Conservation (phyloP, 2,113 vertebrate species). For the Nettapus auritus region DNA sequence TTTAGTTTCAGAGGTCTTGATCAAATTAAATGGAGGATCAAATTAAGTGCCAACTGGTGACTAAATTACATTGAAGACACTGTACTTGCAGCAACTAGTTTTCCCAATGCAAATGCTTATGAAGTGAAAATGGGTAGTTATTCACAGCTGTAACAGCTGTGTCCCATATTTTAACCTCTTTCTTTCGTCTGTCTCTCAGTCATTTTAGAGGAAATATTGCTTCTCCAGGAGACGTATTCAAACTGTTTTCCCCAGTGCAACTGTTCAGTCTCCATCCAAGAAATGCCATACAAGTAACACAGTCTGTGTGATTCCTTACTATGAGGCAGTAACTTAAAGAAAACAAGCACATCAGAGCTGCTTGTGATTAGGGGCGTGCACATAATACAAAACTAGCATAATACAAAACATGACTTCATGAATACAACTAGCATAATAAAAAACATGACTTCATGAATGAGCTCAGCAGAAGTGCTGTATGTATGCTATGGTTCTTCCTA, state of each 20-base stretch:
- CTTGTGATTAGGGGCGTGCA: not conserved
- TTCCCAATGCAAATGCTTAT: conserved; percentile 25
- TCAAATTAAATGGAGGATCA: conserved; percentile 60
- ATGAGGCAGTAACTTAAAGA: not conserved
- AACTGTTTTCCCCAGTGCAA: not conserved
- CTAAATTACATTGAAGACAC: conserved; percentile 31
- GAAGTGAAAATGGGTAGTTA: conserved; percentile 21
- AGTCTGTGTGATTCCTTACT: not conserved
- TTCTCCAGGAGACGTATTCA: conserved; percentile 1
- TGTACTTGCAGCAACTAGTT: conserved; percentile 8
- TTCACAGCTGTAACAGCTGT: conserved; percentile 40
- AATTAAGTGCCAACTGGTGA: conserved; percentile 56
- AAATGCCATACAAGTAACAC: not conserved
- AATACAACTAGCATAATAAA: not conserved
- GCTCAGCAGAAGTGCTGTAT: not conserved
- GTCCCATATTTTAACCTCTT: conserved; percentile 18
- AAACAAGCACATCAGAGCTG: not conserved
- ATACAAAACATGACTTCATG: not conserved
- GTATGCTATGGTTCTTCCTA: not conserved
- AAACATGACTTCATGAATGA: not conserved
- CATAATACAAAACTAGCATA: not conserved
- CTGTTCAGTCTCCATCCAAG: not conserved
- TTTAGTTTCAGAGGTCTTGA: conserved; percentile 53
- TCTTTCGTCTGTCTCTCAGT: not conserved
- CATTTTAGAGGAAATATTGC: not conserved